Evolutionary conservation across 2,888 invertebrate genomes (phyloP), one percentile per base, ranked within the genome.

Genomic region (Falcaria lacertinaria): DNA sequence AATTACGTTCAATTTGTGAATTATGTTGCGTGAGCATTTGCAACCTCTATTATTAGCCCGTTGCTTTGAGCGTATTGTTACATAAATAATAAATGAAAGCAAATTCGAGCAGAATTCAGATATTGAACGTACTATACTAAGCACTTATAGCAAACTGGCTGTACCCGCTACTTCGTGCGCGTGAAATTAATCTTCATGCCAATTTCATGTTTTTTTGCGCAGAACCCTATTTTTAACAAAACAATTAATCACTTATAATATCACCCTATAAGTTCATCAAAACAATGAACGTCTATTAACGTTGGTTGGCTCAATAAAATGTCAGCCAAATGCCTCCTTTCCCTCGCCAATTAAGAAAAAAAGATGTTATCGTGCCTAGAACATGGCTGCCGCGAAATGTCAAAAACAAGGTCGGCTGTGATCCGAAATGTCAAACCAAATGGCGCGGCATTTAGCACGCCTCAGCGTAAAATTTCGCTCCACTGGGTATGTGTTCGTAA

Each of bases 331-430:
- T 22, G 25, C 15, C 35, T 1, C 19, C 22, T 14, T 22, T 14
- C 36, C 25, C 22, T 36, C 22, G 22, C 3, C 22, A 22, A 52
- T 59, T 52, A 54, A n/a, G n/a, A n/a, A 51, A 60, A 63, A 50
- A 49, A 41, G 44, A 61, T 56, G 42, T 39, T 50, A 52, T 60
- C 55, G 45, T 51, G 54, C 47, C 45, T 57, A 51, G 57, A 58
- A 65, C 62, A 66, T 63, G 67, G 60, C 60, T 52, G 8, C 41
- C 44, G 0, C 44, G 41, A 69, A 77, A 77, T 77, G 75, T 74
- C 74, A 74, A 66, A 71, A 77, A 65, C 72, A 73, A 74, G 77
- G 77, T 64, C 51, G 57, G 48, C 11, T 28, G 8, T 28, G 11
- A 14, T 14, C 14, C 22, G 37, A 14, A 19, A 37, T n/a, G 22